Evolutionary conservation across 2,113 vertebrate genomes (phyloP).

Genomic region (Gavialis gangeticus): DNA sequence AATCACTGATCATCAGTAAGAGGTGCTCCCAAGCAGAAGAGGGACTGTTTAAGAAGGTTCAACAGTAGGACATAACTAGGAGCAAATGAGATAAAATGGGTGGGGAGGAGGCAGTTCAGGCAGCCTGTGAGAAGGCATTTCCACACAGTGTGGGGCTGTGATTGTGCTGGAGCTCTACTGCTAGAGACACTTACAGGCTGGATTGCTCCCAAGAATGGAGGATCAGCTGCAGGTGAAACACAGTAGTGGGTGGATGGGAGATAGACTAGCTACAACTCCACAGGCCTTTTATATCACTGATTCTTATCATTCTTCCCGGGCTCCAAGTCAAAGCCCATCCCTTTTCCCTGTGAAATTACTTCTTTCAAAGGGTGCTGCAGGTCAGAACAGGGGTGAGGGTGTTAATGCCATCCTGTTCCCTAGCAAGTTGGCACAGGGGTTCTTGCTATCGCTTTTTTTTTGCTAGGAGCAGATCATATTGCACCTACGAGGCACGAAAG

Average conservation of each 20-base stretch:
- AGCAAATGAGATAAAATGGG: not conserved
- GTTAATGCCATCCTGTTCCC: not conserved
- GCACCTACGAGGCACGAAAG: too few species aligned
- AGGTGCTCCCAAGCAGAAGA: not conserved
- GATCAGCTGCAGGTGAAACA: not conserved
- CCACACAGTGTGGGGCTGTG: not conserved
- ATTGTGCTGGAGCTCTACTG: not conserved
- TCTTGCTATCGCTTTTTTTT: not conserved
- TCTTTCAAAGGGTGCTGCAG: not conserved
- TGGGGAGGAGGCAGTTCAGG: not conserved
- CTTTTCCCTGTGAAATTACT: not conserved
- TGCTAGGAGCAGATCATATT: too few species aligned
- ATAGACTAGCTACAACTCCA: not conserved
- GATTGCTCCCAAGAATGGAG: not conserved
- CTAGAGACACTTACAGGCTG: not conserved
- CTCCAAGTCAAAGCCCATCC: not conserved
- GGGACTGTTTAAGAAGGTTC: not conserved
- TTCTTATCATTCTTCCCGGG: not conserved
- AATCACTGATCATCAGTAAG: not conserved
- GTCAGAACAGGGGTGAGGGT: not conserved
- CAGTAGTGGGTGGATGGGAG: not conserved
- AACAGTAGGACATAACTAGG: not conserved
- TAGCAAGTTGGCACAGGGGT: not conserved
- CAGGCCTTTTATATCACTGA: not conserved
- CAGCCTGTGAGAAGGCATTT: not conserved